phyloP scores from a whole-genome alignment of 1,140 invertebrate genomes.

The Chironomus tepperi region DNA sequence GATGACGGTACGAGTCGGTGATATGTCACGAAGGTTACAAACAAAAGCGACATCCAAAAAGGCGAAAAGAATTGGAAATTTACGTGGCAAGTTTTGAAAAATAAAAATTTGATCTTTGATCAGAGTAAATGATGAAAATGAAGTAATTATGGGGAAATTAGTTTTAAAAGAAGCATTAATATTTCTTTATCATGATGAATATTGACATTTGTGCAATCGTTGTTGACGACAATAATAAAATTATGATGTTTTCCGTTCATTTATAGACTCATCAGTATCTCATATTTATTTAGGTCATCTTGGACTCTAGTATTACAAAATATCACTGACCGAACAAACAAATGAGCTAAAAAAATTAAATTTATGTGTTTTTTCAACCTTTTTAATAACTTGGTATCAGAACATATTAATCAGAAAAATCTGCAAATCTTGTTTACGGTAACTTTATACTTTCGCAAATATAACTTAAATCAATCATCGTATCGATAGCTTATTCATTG shows the following conservation, averaged over 20 bases:
- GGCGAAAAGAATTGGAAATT: background rate
- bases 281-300: background rate
- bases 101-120: background rate
- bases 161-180: background rate
- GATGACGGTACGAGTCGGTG: background rate
- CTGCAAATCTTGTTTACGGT: background rate
- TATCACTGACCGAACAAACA: background rate
- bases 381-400: background rate
- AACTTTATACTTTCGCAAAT: background rate
- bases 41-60: background rate
- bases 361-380: background rate
- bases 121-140: background rate
- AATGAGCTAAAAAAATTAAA: background rate
- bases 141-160: background rate
- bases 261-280: background rate
- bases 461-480: background rate
- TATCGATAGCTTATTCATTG: no score
- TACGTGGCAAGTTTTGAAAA: background rate
- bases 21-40: background rate
- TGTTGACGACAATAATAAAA: no score
- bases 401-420: background rate
- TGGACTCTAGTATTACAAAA: no score
- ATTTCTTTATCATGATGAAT: background rate
- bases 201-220: background rate
- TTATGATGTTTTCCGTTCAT: no score